Percentiles rank a stretch among this genome's conserved stretches.
These are phyloP conservation scores for Cottoperca gobio DNA, from an alignment of 2,797 vertebrate genomes.

Conservation along the genomic window DNA sequence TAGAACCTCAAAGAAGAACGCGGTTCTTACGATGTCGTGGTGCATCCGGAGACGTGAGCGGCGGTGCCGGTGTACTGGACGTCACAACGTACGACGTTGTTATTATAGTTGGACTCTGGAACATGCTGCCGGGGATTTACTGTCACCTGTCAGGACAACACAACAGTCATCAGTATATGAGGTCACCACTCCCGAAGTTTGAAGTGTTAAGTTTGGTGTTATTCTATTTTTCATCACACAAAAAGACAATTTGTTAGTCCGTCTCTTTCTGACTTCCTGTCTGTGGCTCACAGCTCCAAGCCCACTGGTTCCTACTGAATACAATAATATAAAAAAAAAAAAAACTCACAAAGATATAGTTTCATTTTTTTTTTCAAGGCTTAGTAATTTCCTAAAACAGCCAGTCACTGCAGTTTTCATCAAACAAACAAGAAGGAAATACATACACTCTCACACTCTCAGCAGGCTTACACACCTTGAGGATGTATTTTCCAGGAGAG, in stretches of 20 bases:
- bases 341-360: not conserved
- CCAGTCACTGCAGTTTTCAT: not conserved
- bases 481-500: constrained; percentile 93
- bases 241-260: not conserved
- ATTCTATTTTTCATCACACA: not conserved
- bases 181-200: not conserved
- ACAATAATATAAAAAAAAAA: not conserved
- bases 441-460: too few relatives aligned
- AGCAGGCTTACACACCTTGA: constrained; percentile 85
- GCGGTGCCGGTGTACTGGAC: constrained; percentile 84
- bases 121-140: constrained; percentile 88
- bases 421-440: too few relatives aligned
- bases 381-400: not conserved
- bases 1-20: not conserved
- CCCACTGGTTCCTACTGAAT: not conserved
- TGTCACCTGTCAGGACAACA: constrained; percentile 77
- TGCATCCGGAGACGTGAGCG: constrained; percentile 83
- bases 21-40: constrained; percentile 75
- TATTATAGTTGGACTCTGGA: constrained; percentile 85
- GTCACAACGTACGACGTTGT: constrained; percentile 87
- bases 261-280: not conserved
- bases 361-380: not conserved
- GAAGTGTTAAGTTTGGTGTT: too few relatives aligned
- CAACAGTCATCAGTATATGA: not conserved
- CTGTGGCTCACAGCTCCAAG: not conserved